Base-by-base conservation (phyloP, 1,140 invertebrate genomes). In the Zaprionus inermis region DNA sequence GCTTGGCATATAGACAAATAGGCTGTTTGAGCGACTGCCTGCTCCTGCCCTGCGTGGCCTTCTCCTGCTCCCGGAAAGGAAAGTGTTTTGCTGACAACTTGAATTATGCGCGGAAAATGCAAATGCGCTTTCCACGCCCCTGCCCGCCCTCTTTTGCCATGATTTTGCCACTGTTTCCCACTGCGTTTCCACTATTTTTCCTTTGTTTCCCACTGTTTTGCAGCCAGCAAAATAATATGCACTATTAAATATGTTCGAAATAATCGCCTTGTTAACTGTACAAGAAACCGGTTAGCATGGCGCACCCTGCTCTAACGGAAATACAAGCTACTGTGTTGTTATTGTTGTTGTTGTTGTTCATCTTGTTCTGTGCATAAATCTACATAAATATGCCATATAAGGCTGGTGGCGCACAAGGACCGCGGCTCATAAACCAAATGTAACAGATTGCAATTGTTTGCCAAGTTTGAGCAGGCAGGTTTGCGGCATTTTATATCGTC, bases 71-170 rank as follows among this genome's bases (percentile, higher is more conserved):
- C 49, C 32, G 32, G 16, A 7, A 36, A 28, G 28, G 58, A 52
- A 73, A 63, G 54, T 76, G 55, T 65, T 72, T 67, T 69, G 67
- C 65, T 71, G 61, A 69, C 76, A 78, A 65, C 58, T 88, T 82
- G 76, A 88, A 75, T 79, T 73, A 86, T 86, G 66, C 71, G 72
- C 38, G 60, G 63, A 81, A 88, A 73, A 86, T 86, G 82, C 76
- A 88, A 86, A 86, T 75, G 55, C 51, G 14, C 38, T 44, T 63
- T 66, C 34, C 22, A n/a, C 20, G 2, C 9, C 7, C 5, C 18
- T 61, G 30, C 20, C 20, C 6, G 1, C 4, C 0, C 20, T 9
- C 16, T 9, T 20, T 49, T 44, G n/a, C 36, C 32, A 67, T 63
- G 46, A 44, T 59, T 76, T 67, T 36, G 6, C 44, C 73, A 60